A percentile compares a stretch with the other conserved stretches of the same genome.
Evolutionary conservation across 2,113 vertebrate genomes (phyloP).

Genomic region (Balaeniceps rex): DNA sequence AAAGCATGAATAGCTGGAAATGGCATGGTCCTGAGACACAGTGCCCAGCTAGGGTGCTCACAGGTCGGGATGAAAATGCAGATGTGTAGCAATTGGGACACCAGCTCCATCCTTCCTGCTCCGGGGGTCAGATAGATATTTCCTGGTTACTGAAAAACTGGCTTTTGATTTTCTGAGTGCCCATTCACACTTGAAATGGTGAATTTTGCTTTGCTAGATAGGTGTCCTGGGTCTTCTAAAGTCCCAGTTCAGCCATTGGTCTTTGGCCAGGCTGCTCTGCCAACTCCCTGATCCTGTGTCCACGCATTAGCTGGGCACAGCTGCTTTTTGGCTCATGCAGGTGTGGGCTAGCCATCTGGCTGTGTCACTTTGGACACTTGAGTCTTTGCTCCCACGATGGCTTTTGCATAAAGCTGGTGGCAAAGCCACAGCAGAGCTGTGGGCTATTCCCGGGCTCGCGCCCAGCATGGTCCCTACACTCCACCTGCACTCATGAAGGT

Average conservation of each 20-base stretch:
- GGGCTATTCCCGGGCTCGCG: not conserved
- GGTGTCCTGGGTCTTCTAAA: not conserved
- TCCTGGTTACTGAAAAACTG: not conserved
- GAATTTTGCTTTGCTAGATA: not conserved
- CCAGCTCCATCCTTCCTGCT: not conserved
- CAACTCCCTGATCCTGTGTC: not conserved
- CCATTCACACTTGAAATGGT: not conserved
- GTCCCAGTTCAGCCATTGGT: not conserved
- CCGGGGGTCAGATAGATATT: not conserved
- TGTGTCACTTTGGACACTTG: not conserved
- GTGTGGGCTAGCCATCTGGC: too few species aligned
- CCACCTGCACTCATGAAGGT: not conserved
- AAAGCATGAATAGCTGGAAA: not conserved
- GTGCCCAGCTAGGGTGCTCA: not conserved
- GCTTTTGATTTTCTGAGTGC: not conserved
- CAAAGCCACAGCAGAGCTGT: not conserved
- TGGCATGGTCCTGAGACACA: accelerated
- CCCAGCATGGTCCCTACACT: accelerated
- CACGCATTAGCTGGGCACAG: not conserved
- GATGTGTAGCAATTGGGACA: not conserved
- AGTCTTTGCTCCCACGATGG: not conserved
- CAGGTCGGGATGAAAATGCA: not conserved
- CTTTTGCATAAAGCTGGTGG: not conserved
- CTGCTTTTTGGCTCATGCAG: not conserved
- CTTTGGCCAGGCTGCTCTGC: not conserved